phyloP scores from a whole-genome alignment of 2,113 vertebrate genomes.

The Falco punctatus region DNA sequence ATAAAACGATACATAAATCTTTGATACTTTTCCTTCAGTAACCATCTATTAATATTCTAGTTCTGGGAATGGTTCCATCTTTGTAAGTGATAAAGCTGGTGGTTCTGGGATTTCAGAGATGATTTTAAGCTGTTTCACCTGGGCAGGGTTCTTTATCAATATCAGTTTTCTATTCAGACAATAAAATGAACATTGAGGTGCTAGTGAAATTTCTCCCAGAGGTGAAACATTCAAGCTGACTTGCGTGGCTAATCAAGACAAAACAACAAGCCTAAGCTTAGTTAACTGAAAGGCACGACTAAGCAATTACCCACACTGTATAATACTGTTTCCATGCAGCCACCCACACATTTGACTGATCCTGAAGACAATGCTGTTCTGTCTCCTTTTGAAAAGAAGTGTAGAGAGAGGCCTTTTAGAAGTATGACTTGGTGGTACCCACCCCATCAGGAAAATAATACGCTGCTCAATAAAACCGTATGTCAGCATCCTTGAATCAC shows the following conservation, averaged over 20 bases:
- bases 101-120: neutral
- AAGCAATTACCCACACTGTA: constrained; percentile 17
- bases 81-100: neutral
- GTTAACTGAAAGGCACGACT: constrained; percentile 38
- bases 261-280: constrained; percentile 27
- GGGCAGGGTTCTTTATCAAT: neutral
- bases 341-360: neutral
- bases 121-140: neutral
- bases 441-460: neutral
- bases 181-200: neutral
- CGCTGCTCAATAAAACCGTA: neutral
- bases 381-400: neutral
- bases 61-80: neutral
- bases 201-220: neutral
- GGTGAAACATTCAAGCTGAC: constrained; percentile 36
- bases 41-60: neutral
- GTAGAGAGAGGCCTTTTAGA: neutral
- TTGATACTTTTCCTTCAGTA: neutral
- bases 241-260: constrained; percentile 21
- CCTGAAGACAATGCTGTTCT: neutral
- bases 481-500: neutral
- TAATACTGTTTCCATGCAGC: constrained; percentile 12
- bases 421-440: neutral
- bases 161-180: neutral
- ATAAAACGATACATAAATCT: neutral